Evolutionary conservation across 2,888 invertebrate genomes (phyloP), one percentile per base, ranked within the genome.

Genomic region (Enoplolaimus lenunculus): DNA sequence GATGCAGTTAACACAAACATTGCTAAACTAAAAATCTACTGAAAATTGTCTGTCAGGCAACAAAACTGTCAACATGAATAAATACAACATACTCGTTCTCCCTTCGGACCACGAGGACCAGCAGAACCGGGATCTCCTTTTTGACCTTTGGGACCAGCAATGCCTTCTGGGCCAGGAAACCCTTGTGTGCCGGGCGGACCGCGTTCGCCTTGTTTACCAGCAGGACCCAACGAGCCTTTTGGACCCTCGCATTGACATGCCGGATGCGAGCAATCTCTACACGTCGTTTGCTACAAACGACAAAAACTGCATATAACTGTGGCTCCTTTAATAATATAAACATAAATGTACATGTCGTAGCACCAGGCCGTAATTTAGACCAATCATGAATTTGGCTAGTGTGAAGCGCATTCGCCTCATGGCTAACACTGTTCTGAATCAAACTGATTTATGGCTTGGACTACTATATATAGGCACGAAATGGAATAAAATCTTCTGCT

Each of bases 61-160:
- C n/a, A n/a, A n/a, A n/a, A n/a, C n/a, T n/a, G n/a, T n/a, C n/a
- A n/a, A n/a, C n/a, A n/a, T n/a, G n/a, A n/a, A n/a, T n/a, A n/a
- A n/a, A n/a, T n/a, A n/a, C n/a, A n/a, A 62, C 67, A 76, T 77
- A 84, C 84, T 76, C 88, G 84, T 76, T 92, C 91, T 74, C 92
- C 92, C 82, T 89, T 90, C 1, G 87, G 85, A 69, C 93, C 93
- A 71, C 88, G 85, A 2, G 88, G 87, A 69, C 93, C 93, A 75
- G 87, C 85, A 35, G 88, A 87, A 28, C 93, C 93, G 60, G 88
- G 85, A 77, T 90, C 90, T 72, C 93, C 93, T 82, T 91, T 92
- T 75, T 88, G 87, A 65, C 93, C 93, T 82, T 91, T 92, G 0
- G 90, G 86, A 21, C 92, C 92, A 74, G 88, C 85, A n/a, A 89